Evolutionary conservation across 2,113 vertebrate species (phyloP).

Genomic region (Pterocles burchelli): DNA sequence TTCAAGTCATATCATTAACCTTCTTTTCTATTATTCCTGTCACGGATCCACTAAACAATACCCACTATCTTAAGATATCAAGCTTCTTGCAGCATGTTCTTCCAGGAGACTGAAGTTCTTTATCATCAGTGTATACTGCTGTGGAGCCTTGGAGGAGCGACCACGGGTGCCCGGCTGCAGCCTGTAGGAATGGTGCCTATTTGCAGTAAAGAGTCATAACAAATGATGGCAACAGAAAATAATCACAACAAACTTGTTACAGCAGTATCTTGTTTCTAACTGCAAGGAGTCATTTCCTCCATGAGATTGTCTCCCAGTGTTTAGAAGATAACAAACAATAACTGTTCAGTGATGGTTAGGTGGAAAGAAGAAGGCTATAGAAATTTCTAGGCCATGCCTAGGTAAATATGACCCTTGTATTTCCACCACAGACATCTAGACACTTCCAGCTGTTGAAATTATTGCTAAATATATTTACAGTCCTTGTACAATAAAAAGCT

Average conservation of each 20-base stretch:
- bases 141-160: background rate
- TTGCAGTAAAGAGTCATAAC: background rate
- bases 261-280: background rate
- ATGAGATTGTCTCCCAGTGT: conserved; percentile 3
- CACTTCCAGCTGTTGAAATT: conserved; percentile 71
- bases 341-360: background rate
- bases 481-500: conserved; percentile 74
- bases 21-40: background rate
- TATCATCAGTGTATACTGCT: background rate
- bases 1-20: background rate
- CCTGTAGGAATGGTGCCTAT: background rate
- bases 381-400: conserved; percentile 47
- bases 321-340: conserved; percentile 38
- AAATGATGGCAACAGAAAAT: background rate
- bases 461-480: conserved; percentile 77
- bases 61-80: background rate
- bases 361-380: background rate
- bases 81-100: background rate
- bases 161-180: background rate
- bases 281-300: background rate
- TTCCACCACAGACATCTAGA: conserved; percentile 60
- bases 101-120: background rate
- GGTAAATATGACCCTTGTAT: conserved; percentile 55
- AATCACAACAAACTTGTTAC: background rate
- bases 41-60: background rate